Conservation (phyloP, 2,888 invertebrate genomes). For the Flexamia atlantica region DNA sequence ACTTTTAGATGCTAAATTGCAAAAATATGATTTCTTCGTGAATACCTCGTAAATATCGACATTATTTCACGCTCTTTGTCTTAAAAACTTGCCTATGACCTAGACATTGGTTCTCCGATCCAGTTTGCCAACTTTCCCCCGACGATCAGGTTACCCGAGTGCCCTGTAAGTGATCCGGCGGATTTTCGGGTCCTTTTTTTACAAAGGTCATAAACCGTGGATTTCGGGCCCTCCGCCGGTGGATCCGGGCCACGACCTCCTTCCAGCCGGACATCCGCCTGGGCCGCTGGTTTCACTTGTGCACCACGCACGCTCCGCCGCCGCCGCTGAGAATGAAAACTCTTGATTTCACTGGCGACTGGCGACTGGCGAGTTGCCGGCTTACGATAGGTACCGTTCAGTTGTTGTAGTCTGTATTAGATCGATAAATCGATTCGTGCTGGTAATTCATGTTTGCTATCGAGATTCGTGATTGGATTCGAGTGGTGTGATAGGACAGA, state of each 20-base stretch:
- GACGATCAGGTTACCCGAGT: background rate
- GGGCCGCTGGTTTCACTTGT: constrained; percentile 46
- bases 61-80: no score
- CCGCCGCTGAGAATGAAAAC: constrained; percentile 6
- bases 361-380: background rate
- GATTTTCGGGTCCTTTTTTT: constrained; percentile 31
- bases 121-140: constrained; percentile 1
- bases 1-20: no score
- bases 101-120: no score
- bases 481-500: no score
- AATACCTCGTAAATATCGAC: no score
- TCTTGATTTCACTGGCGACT: constrained; percentile 39
- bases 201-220: background rate
- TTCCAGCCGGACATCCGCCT: constrained; percentile 53
- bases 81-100: no score
- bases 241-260: constrained; percentile 36
- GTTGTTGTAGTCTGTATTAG: background rate
- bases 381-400: constrained; percentile 14
- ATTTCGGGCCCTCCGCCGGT: background rate
- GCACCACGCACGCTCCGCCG: background rate
- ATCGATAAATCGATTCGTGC: no score
- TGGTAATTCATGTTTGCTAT: no score
- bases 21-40: no score
- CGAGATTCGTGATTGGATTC: no score
- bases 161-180: background rate